A percentile compares a stretch with the other conserved stretches of the same genome.
Conservation (phyloP, 2,888 invertebrate genomes). For the Nymphalis urticae region DNA sequence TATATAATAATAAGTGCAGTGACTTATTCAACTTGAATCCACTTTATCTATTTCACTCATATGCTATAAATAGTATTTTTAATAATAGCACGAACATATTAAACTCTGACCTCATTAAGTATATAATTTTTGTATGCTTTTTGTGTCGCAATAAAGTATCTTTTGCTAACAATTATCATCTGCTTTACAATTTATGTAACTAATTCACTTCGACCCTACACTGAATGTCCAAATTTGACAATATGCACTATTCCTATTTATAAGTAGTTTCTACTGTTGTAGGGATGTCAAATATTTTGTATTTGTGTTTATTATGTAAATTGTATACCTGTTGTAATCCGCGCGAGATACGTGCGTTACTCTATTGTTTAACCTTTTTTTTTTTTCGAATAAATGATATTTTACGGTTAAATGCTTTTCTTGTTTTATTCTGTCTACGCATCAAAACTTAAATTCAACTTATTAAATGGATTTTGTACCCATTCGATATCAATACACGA, state of each 20-base stretch:
- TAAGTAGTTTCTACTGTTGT: constrained; percentile 35
- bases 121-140: constrained; percentile 12
- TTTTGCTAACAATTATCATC: neutral
- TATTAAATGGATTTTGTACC: no score
- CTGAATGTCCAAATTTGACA: constrained; percentile 32
- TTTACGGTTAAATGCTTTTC: constrained; percentile 55
- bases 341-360: neutral
- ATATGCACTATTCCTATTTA: constrained; percentile 39
- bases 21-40: neutral
- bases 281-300: constrained; percentile 17
- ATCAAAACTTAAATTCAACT: no score
- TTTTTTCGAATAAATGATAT: constrained; percentile 66
- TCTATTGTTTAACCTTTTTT: constrained; percentile 36
- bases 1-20: constrained; percentile 2
- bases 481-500: no score
- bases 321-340: neutral
- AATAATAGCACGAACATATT: constrained; percentile 2
- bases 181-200: neutral
- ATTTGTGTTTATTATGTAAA: constrained; percentile 16
- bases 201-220: constrained; percentile 7
- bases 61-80: neutral
- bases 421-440: constrained; percentile 23
- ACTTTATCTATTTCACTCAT: neutral
- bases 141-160: constrained; percentile 8
- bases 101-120: neutral